Evolutionary conservation across 2,113 vertebrate species (phyloP).

Genomic region (Onychorhynchus coronatus): DNA sequence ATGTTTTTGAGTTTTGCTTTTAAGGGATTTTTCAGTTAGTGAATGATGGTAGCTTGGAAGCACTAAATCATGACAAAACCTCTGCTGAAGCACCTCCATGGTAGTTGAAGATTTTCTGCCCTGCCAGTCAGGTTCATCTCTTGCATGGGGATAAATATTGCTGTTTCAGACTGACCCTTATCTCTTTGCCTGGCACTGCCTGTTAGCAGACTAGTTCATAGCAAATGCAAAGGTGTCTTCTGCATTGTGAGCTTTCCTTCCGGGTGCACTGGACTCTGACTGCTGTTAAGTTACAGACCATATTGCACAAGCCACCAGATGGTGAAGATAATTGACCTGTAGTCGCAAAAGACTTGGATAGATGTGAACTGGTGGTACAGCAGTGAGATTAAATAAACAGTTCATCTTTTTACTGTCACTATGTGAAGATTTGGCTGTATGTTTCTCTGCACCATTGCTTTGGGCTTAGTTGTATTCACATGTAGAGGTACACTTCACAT

Average conservation of each 20-base stretch:
- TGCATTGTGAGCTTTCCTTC: not conserved
- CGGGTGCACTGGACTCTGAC: not conserved
- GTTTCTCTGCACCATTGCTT: not conserved
- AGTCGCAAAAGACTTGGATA: not conserved
- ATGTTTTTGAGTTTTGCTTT: not conserved
- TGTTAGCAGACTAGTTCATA: not conserved
- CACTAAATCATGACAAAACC: not conserved
- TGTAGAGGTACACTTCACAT: rapidly evolving
- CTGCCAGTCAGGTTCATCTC: not conserved
- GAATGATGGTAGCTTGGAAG: not conserved
- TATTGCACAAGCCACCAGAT: not conserved
- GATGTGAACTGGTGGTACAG: not conserved
- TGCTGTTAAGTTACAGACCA: not conserved
- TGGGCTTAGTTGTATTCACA: not conserved
- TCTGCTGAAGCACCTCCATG: not conserved
- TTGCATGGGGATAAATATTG: not conserved
- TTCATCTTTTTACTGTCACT: not conserved
- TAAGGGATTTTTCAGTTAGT: not conserved
- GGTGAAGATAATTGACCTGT: not conserved
- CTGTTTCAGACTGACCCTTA: not conserved
- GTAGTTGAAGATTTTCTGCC: not conserved
- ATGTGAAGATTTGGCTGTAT: not conserved
- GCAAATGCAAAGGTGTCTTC: not conserved
- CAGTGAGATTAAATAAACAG: not conserved
- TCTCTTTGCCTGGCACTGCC: not conserved